Conservation (phyloP, 2,113 vertebrate genomes). For the Sminthopsis crassicaudata region DNA sequence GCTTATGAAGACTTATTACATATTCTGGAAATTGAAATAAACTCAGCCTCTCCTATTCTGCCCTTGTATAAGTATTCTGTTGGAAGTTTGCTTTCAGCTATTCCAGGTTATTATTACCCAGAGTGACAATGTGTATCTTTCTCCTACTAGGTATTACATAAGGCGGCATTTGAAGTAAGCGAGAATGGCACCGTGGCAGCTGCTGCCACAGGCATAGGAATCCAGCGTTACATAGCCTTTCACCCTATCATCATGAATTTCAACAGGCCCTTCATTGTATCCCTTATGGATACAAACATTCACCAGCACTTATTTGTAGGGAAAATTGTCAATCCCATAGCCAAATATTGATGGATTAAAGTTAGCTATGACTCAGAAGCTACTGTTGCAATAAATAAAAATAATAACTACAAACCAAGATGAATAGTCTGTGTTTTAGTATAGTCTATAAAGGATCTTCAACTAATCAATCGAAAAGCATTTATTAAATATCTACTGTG, state of each 20-base stretch:
- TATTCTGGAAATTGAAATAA: background rate
- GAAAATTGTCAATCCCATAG: background rate
- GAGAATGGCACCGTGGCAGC: background rate
- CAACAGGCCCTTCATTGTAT: slow-evolving; percentile 35
- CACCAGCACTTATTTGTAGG: background rate
- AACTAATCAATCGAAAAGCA: background rate
- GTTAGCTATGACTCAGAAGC: background rate
- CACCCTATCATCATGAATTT: background rate
- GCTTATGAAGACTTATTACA: background rate
- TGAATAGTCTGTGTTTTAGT: background rate
- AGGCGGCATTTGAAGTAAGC: background rate
- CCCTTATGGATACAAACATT: background rate
- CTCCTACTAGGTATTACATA: background rate
- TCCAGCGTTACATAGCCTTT: background rate
- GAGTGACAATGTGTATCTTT: background rate
- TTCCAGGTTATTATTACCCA: background rate
- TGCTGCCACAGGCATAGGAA: background rate
- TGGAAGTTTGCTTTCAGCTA: background rate
- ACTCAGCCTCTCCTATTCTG: background rate
- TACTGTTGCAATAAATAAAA: slow-evolving; percentile 2
- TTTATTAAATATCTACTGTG: background rate
- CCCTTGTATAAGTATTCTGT: background rate
- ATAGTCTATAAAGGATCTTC: background rate
- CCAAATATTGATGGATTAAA: background rate
- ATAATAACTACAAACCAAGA: background rate